These are phyloP conservation scores for Volucella bombylans DNA, from an alignment of 2,888 invertebrate genomes.

Conservation along the genomic window DNA sequence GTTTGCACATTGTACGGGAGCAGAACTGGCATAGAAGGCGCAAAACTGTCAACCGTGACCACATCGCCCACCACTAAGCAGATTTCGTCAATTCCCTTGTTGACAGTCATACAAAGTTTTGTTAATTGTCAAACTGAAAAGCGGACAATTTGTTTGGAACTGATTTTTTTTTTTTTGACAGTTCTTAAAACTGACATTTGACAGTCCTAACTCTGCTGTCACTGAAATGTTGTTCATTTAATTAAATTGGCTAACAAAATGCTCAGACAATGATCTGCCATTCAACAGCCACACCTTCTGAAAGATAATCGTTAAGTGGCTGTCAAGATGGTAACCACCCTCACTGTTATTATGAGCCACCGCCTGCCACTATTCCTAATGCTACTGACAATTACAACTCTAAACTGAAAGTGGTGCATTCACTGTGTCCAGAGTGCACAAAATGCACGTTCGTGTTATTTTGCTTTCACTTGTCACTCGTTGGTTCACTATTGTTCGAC, in stretches of 20 bases:
- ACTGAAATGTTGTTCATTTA: constrained; percentile 19
- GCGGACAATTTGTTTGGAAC: background rate
- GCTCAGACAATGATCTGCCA: constrained; percentile 53
- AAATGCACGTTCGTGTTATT: constrained; percentile 52
- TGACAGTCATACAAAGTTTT: too few species aligned
- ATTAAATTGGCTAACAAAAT: constrained; percentile 50
- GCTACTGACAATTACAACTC: constrained; percentile 16
- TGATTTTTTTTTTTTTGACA: constrained; percentile 31
- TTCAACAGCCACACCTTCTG: constrained; percentile 38
- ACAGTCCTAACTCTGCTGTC: constrained; percentile 15
- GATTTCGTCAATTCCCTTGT: too few species aligned
- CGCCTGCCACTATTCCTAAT: constrained; percentile 25
- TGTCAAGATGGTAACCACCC: constrained; percentile 40
- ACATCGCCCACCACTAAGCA: background rate
- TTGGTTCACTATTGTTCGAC: constrained; percentile 4
- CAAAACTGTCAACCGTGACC: constrained; percentile 61
- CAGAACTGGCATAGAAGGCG: constrained; percentile 32
- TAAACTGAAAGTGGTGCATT: background rate
- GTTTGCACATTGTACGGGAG: background rate
- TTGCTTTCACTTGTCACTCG: constrained; percentile 20
- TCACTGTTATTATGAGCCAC: background rate
- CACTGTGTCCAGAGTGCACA: constrained; percentile 15
- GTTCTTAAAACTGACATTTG: constrained; percentile 31
- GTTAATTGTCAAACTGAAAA: constrained; percentile 29
- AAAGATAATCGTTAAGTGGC: constrained; percentile 28